Evolutionary conservation across 2,797 vertebrate genomes (phyloP).

Genomic region (Rhyacichthys aspro): DNA sequence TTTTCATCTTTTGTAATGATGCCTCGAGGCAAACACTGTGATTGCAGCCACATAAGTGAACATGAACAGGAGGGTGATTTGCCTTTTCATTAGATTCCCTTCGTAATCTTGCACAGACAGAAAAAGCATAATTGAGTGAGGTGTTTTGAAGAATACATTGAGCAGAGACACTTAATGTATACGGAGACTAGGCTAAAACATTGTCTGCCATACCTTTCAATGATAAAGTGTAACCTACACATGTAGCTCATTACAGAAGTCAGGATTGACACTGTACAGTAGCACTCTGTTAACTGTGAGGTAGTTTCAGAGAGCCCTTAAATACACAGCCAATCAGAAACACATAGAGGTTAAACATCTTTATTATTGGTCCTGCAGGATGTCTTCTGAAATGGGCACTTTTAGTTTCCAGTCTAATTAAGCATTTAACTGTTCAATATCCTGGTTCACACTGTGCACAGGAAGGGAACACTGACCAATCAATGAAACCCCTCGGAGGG

Average conservation of each 20-base stretch:
- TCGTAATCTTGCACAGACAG: slow-evolving; percentile 44
- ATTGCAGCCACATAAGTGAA: slow-evolving; percentile 44
- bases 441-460: slow-evolving; percentile 17
- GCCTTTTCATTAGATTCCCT: slow-evolving; percentile 41
- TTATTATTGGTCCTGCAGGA: not conserved
- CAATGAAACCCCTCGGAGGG: not conserved
- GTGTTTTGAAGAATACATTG: slow-evolving; percentile 37
- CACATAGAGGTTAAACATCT: slow-evolving; percentile 9
- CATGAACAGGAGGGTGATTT: slow-evolving; percentile 43
- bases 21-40: slow-evolving; percentile 33
- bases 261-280: too few species aligned
- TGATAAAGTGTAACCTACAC: slow-evolving; percentile 1
- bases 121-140: slow-evolving; percentile 35
- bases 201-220: slow-evolving; percentile 24
- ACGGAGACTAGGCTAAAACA: slow-evolving; percentile 21
- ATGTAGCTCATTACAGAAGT: too few species aligned
- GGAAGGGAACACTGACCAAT: slow-evolving; percentile 16
- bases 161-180: not conserved
- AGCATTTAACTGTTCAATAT: slow-evolving; percentile 25
- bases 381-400: slow-evolving; percentile 20
- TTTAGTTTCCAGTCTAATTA: slow-evolving; percentile 14
- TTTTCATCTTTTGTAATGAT: slow-evolving; percentile 48
- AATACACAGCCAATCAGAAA: not conserved
- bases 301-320: not conserved
- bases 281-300: too few species aligned